These are phyloP conservation scores for Monochamus alternatus DNA, from an alignment of 2,888 invertebrate species.

Conservation along the genomic window DNA sequence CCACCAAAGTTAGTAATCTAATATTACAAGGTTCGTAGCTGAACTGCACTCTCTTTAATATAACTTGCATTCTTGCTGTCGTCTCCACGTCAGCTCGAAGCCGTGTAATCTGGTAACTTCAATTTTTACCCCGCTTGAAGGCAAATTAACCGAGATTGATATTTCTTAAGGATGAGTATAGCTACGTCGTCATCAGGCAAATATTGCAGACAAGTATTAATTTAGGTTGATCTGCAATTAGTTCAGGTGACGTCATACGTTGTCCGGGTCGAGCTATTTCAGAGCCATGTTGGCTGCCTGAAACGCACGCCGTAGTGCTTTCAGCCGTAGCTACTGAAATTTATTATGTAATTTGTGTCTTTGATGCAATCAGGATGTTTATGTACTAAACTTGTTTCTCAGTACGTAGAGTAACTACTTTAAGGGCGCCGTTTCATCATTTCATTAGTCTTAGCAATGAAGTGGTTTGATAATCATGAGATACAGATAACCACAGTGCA, in stretches of 20 bases:
- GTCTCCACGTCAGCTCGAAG: slow-evolving; percentile 1
- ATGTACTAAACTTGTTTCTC: not conserved
- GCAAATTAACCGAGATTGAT: slow-evolving; percentile 14
- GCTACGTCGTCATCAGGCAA: slow-evolving; percentile 17
- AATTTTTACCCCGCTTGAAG: slow-evolving; percentile 13
- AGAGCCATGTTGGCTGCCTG: slow-evolving; percentile 6
- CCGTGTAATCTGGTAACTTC: not conserved
- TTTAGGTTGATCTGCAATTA: slow-evolving; percentile 23
- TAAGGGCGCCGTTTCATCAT: too few relatives aligned
- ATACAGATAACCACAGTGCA: too few relatives aligned
- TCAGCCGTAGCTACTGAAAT: slow-evolving; percentile 12
- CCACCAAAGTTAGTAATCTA: not conserved
- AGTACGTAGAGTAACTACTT: too few relatives aligned
- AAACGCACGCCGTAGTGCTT: not conserved
- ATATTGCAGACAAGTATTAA: slow-evolving; percentile 26
- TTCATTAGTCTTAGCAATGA: too few relatives aligned
- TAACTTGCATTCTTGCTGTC: not conserved
- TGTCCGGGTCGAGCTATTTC: slow-evolving; percentile 20
- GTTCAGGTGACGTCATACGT: slow-evolving; percentile 25
- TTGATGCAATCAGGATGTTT: slow-evolving; percentile 9
- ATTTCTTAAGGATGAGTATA: slow-evolving; percentile 6
- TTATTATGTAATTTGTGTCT: not conserved
- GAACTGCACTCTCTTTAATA: not conserved
- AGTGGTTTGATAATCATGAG: too few relatives aligned
- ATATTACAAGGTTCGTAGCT: not conserved